Conservation (phyloP, 2,888 invertebrate genomes). For the Capitulum mitella region DNA sequence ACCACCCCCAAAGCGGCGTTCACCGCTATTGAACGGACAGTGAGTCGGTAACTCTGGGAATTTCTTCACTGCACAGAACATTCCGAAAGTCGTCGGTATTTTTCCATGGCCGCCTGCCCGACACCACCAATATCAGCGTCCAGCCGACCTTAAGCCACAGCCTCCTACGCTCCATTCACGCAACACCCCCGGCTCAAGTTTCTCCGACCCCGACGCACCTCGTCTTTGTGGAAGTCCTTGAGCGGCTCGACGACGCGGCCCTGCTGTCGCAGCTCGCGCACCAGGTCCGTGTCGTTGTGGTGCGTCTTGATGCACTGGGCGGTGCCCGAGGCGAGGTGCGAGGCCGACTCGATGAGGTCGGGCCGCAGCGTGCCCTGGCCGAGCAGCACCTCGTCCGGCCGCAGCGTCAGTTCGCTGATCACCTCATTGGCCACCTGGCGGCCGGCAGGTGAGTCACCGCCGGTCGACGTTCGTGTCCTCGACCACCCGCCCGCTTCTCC, state of each 20-base stretch:
- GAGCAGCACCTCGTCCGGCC: slow-evolving; percentile 83
- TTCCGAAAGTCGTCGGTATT: too few species aligned
- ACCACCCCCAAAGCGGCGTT: too few species aligned
- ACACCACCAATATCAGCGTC: too few species aligned
- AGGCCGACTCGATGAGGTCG: slow-evolving; percentile 97
- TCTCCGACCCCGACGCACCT: slow-evolving; percentile 53
- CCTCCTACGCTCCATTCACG: too few species aligned
- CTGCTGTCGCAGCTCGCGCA: slow-evolving; percentile 60
- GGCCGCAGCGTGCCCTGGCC: slow-evolving; percentile 95
- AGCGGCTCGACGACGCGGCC: slow-evolving; percentile 96
- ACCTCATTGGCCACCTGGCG: slow-evolving; percentile 73
- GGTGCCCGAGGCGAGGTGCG: slow-evolving; percentile 67
- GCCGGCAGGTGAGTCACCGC: background rate
- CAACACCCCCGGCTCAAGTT: too few species aligned
- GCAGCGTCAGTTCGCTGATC: slow-evolving; percentile 75
- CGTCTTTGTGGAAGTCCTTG: slow-evolving; percentile 98
- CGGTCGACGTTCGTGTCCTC: too few species aligned
- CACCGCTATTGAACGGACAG: too few species aligned
- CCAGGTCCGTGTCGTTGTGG: slow-evolving; percentile 96
- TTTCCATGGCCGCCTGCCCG: too few species aligned
- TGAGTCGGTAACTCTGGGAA: too few species aligned
- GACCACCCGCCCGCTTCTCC: too few species aligned
- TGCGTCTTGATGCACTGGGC: slow-evolving; percentile 98
- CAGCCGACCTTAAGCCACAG: too few species aligned
- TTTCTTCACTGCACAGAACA: too few species aligned